Base-by-base conservation (phyloP, 1,140 invertebrate species). In the Hylaeus volcanicus region DNA sequence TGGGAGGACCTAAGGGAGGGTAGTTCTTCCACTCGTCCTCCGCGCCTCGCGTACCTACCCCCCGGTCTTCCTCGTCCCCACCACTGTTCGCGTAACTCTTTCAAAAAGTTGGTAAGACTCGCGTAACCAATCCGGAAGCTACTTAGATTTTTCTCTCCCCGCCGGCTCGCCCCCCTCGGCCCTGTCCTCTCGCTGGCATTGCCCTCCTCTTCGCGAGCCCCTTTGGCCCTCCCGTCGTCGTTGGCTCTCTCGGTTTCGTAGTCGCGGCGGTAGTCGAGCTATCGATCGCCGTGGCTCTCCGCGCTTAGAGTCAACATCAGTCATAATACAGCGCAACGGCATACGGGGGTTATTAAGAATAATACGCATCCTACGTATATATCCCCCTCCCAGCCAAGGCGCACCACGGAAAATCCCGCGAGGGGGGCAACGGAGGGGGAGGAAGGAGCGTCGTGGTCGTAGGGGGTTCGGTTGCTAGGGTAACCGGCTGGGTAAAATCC, bases 321-420 rank as follows among this genome's bases (percentile, higher is more conserved):
- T 93, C 93, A 93, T 93, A 93, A 93, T 93, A 93, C 89, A 90
- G 89, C 85, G 89, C 91, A 91, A 91, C 91, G 88, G 90, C 84
- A 87, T 87, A 88, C 84, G 85, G 89, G 90, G 92, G 91, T 93
- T 93, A 93, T 93, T 93, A 93, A 92, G 92, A 93, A 93, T 93
- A 93, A 93, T 93, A 93, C 92, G 92, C 91, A 92, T 92, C 92
- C 92, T 93, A 92, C 91, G 89, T 88, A 86, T 86, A 88, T 86
- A 79, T 88, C 84, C 85, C 81, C 81, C 76, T 87, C 84, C 82
- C 65, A 4, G 51, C n/a, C n/a, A 6, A 45, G 45, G 5, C 55
- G 74, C 64, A 68, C 63, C 81, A 74, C 72, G 79, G 79, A 80
- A 80, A 80, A 80, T 75, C 55, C 26, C 26, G 26, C 26, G 26